Evolutionary conservation across 2,797 vertebrate genomes (phyloP).

Genomic region (Sternarchorhynchus goeldii): DNA sequence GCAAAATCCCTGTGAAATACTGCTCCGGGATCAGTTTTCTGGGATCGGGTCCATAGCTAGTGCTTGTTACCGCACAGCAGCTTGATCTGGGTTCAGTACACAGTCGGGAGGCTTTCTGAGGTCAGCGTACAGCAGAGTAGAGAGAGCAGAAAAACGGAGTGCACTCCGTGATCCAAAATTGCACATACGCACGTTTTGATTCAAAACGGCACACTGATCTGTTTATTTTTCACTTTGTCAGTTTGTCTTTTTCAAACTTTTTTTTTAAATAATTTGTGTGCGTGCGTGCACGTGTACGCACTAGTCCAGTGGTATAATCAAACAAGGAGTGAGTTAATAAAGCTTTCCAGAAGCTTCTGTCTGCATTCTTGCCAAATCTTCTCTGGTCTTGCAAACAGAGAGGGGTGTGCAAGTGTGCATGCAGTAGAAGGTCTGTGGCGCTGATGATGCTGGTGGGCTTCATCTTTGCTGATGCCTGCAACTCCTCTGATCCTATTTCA

Average conservation of each 20-base stretch:
- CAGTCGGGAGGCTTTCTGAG: not conserved
- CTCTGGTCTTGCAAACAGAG: not conserved
- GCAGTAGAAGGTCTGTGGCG: not conserved
- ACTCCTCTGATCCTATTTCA: not conserved
- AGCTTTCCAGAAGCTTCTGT: constrained; percentile 52
- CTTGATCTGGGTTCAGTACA: too few relatives aligned
- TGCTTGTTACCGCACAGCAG: too few relatives aligned
- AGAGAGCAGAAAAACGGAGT: not conserved
- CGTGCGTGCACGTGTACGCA: not conserved
- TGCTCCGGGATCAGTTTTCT: too few relatives aligned
- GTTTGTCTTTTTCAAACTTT: not conserved
- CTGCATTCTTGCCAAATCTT: not conserved
- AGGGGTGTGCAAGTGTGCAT: not conserved
- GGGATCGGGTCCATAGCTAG: too few relatives aligned
- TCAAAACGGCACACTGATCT: too few relatives aligned
- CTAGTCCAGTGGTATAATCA: constrained; percentile 39
- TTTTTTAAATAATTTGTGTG: not conserved
- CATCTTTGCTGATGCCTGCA: not conserved
- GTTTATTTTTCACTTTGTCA: too few relatives aligned
- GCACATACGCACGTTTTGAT: too few relatives aligned
- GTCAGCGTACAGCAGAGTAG: not conserved
- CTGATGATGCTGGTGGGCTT: not conserved
- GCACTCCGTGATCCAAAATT: too few relatives aligned
- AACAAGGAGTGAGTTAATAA: constrained; percentile 64
- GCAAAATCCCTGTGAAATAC: too few relatives aligned